These are phyloP conservation scores for Chrysocyon brachyurus DNA, from an alignment of 2,797 vertebrate species.

Conservation along the genomic window DNA sequence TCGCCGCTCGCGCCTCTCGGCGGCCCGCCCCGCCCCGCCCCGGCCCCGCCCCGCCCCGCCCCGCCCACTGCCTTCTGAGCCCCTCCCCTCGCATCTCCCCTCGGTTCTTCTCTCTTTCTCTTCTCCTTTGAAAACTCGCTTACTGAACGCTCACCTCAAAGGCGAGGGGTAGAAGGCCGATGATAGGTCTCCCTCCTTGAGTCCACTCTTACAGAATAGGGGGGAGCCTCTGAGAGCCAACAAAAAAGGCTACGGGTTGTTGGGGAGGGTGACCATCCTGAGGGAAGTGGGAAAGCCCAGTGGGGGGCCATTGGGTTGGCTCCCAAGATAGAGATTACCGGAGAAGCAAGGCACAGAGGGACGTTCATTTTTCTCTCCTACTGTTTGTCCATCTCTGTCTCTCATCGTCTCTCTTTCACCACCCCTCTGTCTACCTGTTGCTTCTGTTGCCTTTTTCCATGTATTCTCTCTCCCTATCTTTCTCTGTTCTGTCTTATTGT, in stretches of 20 bases:
- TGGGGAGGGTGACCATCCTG: background rate
- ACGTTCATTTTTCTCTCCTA: background rate
- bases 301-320: background rate
- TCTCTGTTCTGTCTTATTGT: background rate
- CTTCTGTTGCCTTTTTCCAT: conserved; percentile 42
- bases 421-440: background rate
- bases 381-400: background rate
- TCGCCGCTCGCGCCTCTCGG: background rate
- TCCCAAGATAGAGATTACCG: background rate
- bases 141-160: background rate
- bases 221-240: background rate
- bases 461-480: conserved; percentile 1
- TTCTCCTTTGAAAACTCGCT: background rate
- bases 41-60: background rate
- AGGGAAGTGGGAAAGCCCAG: background rate
- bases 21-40: background rate
- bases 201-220: background rate
- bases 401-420: background rate
- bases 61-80: background rate
- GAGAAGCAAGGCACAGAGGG: background rate
- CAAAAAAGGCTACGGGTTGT: background rate
- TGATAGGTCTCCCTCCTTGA: background rate
- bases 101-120: background rate
- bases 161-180: background rate
- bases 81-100: background rate